These are phyloP conservation scores for Pygathrix nemaeus DNA, from an alignment of 2,113 vertebrate genomes.

Conservation along the genomic window DNA sequence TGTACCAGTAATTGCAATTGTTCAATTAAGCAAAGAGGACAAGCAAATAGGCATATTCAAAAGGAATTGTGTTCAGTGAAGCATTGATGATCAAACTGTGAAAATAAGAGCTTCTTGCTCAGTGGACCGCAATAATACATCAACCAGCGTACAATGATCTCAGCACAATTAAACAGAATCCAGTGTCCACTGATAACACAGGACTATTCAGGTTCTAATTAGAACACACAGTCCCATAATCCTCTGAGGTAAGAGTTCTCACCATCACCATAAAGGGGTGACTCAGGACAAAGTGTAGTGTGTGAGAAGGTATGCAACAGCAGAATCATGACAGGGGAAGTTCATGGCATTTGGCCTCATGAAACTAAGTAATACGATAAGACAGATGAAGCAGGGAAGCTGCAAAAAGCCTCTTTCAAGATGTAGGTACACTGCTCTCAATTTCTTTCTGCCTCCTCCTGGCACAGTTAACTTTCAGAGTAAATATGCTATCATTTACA, in stretches of 20 bases:
- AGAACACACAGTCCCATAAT: constrained; percentile 64
- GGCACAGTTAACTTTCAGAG: neutral
- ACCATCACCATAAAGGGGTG: neutral
- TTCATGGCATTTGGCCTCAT: neutral
- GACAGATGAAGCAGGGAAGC: neutral
- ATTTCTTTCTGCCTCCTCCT: neutral
- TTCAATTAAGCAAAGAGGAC: constrained; percentile 89
- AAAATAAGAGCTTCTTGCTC: constrained; percentile 86
- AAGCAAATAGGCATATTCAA: constrained; percentile 83
- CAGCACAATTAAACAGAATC: constrained; percentile 83
- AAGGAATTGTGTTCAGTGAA: constrained; percentile 86
- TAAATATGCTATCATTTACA: neutral
- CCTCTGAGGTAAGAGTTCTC: constrained; percentile 31
- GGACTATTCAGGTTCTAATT: constrained; percentile 80
- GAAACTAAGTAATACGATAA: neutral
- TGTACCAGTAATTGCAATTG: constrained; percentile 88
- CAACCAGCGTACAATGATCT: constrained; percentile 83
- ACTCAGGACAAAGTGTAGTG: neutral
- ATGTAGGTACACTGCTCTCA: neutral
- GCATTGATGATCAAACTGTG: constrained; percentile 88
- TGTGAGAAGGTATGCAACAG: neutral
- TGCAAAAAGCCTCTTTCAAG: neutral
- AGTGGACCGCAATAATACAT: constrained; percentile 82
- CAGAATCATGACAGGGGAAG: neutral
- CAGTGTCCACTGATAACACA: constrained; percentile 76